Conservation (phyloP, 2,113 vertebrate genomes). For the Hydrolagus affinis region DNA sequence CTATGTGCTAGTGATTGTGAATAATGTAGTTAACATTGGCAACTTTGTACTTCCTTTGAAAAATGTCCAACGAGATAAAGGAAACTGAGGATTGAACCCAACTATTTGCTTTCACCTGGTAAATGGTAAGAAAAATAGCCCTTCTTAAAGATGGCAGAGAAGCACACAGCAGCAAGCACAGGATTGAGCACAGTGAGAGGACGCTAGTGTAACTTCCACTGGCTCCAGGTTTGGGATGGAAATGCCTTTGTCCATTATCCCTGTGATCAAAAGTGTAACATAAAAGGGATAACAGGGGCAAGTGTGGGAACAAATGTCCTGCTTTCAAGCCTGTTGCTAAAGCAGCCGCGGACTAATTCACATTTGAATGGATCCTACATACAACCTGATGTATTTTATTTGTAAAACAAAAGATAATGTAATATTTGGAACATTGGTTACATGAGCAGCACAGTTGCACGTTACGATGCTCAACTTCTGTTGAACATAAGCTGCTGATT, state of each 20-base stretch:
- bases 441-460: too few relatives aligned
- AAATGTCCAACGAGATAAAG: background rate
- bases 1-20: background rate
- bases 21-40: background rate
- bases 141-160: background rate
- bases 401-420: too few relatives aligned
- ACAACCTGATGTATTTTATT: too few relatives aligned
- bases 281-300: background rate
- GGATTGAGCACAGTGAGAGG: background rate
- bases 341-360: too few relatives aligned
- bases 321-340: too few relatives aligned
- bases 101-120: background rate
- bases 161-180: too few relatives aligned
- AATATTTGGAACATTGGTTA: too few relatives aligned
- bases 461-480: too few relatives aligned
- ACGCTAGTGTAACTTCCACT: background rate
- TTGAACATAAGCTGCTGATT: too few relatives aligned
- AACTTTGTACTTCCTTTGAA: background rate
- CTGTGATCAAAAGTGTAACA: background rate
- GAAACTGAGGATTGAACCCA: background rate
- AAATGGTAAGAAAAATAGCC: background rate
- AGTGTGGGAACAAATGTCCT: background rate
- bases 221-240: background rate
- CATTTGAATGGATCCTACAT: too few relatives aligned
- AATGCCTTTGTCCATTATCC: background rate